A percentile compares a stretch with the other conserved stretches of the same genome.
These are phyloP conservation scores for Cyclopterus lumpus DNA, from an alignment of 2,797 vertebrate genomes.

Conservation along the genomic window DNA sequence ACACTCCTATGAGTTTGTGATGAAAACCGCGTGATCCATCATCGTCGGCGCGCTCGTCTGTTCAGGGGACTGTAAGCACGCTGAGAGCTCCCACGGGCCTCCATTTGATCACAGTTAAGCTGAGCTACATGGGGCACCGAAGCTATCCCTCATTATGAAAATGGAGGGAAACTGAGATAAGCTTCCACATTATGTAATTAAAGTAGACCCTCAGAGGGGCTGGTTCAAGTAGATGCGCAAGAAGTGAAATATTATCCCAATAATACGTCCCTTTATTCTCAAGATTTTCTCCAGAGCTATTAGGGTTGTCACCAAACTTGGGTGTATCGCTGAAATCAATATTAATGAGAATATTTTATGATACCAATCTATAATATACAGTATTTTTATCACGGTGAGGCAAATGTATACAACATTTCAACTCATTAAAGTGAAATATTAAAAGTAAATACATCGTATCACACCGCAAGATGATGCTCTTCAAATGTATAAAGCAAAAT, in stretches of 20 bases:
- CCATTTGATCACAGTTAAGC: slow-evolving; percentile 90
- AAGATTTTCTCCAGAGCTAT: background rate
- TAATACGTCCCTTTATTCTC: background rate
- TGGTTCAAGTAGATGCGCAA: slow-evolving; percentile 9
- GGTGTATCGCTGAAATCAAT: background rate
- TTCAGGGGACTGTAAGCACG: slow-evolving; percentile 83
- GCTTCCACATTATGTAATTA: slow-evolving; percentile 66
- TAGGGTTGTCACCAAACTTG: background rate
- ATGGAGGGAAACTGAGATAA: slow-evolving; percentile 61
- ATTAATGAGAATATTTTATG: background rate
- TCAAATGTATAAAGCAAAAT: background rate
- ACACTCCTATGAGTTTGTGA: slow-evolving; percentile 90
- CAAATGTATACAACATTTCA: background rate
- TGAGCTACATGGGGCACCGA: slow-evolving; percentile 68
- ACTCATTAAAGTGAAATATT: background rate
- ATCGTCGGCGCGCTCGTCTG: slow-evolving; percentile 72
- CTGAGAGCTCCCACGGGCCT: slow-evolving; percentile 89
- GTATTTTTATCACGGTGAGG: background rate
- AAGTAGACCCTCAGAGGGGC: slow-evolving; percentile 39
- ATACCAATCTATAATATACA: background rate
- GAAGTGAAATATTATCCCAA: slow-evolving; percentile 27
- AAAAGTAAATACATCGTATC: background rate
- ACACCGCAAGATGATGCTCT: background rate
- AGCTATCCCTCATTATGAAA: slow-evolving; percentile 74
- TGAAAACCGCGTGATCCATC: slow-evolving; percentile 95